Evolutionary conservation across 2,888 invertebrate genomes (phyloP).

Genomic region (Palloptera scutellata): DNA sequence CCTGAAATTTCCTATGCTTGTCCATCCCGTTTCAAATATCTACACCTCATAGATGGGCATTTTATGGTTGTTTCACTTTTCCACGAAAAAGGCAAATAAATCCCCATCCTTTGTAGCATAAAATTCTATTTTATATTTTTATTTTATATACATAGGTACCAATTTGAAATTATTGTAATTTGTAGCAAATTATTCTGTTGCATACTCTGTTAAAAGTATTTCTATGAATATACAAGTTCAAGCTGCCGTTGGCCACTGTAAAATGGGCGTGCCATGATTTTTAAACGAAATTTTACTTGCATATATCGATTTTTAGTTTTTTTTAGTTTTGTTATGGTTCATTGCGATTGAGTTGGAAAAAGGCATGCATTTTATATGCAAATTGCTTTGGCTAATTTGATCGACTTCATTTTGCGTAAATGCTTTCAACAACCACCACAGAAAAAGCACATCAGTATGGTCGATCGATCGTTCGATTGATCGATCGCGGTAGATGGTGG

Average conservation of each 20-base stretch:
- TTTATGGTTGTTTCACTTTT: no score
- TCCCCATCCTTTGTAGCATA: background rate
- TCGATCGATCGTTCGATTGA: slow-evolving; percentile 5
- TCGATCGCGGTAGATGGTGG: slow-evolving; percentile 8
- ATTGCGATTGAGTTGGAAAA: slow-evolving; percentile 22
- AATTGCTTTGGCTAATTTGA: slow-evolving; percentile 55
- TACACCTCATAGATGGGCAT: no score
- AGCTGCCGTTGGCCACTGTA: slow-evolving; percentile 50
- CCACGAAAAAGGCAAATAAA: background rate
- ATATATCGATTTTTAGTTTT: slow-evolving; percentile 5
- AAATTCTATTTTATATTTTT: background rate
- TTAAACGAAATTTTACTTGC: background rate
- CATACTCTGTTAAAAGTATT: slow-evolving; percentile 26
- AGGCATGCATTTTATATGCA: slow-evolving; percentile 50
- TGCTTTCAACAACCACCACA: slow-evolving; percentile 17
- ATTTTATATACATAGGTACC: background rate
- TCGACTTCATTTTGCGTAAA: slow-evolving; percentile 53
- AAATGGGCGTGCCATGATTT: slow-evolving; percentile 44
- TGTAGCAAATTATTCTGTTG: slow-evolving; percentile 25
- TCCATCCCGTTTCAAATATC: no score
- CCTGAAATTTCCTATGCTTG: background rate
- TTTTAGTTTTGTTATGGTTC: slow-evolving; percentile 25
- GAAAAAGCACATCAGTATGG: background rate
- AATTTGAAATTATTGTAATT: slow-evolving; percentile 35
- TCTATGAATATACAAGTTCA: slow-evolving; percentile 34